phyloP scores from a whole-genome alignment of 2,113 vertebrate species.

The Elaphurus davidianus region DNA sequence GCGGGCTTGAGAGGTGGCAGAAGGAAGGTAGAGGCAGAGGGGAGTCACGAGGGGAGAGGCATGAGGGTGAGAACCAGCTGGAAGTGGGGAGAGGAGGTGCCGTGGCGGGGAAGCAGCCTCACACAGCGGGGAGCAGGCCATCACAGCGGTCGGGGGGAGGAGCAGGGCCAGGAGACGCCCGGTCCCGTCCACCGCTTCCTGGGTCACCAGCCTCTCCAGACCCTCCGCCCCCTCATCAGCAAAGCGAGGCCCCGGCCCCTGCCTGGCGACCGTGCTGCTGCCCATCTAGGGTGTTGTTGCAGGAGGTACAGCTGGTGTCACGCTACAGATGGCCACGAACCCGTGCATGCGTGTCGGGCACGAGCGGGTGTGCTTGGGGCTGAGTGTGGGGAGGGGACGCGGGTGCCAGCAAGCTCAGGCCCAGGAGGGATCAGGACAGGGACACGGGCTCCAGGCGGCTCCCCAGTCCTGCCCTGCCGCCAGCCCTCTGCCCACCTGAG shows the following conservation, averaged over 20 bases:
- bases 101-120: accelerated
- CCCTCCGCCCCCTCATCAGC: not conserved
- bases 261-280: not conserved
- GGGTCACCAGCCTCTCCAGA: not conserved
- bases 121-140: accelerated
- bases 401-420: not conserved
- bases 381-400: accelerated
- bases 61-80: not conserved
- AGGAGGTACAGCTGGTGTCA: not conserved
- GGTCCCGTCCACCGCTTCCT: accelerated
- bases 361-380: not conserved
- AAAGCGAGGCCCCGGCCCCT: not conserved
- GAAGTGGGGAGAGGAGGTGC: not conserved
- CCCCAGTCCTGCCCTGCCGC: not conserved
- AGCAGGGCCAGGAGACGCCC: not conserved
- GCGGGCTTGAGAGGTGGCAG: not conserved
- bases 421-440: not conserved
- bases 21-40: not conserved
- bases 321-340: not conserved
- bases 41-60: not conserved
- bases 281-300: not conserved
- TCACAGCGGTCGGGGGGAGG: accelerated
- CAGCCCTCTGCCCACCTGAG: no score
- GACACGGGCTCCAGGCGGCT: not conserved
- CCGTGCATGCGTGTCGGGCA: accelerated